Evolutionary conservation across 2,888 invertebrate species (phyloP).

Genomic region (Scaptomyza reducta): DNA sequence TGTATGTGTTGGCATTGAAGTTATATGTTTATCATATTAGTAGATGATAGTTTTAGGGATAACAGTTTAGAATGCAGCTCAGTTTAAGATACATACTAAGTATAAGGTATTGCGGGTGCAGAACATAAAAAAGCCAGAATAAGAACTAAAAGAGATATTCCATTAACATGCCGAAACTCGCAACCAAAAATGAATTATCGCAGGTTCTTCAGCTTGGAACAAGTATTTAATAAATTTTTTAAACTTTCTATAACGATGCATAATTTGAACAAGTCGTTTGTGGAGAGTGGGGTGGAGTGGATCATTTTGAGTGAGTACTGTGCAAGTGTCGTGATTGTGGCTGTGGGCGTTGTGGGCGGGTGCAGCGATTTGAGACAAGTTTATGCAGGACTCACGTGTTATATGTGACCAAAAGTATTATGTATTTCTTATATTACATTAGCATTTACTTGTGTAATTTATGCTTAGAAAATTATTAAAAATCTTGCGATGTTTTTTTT

Average conservation of each 20-base stretch:
- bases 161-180: constrained; percentile 41
- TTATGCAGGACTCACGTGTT: constrained; percentile 76
- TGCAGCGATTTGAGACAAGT: constrained; percentile 76
- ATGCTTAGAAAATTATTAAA: constrained; percentile 62
- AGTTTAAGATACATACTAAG: constrained; percentile 33
- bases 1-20: constrained; percentile 31
- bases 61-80: constrained; percentile 41
- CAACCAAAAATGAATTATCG: constrained; percentile 20
- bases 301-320: constrained; percentile 37
- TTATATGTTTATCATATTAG: constrained; percentile 28
- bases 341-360: constrained; percentile 52
- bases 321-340: constrained; percentile 70
- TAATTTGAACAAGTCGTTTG: constrained; percentile 25
- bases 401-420: constrained; percentile 69
- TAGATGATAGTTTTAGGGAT: constrained; percentile 22
- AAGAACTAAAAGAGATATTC: constrained; percentile 22
- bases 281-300: constrained; percentile 20
- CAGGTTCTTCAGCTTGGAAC: constrained; percentile 7
- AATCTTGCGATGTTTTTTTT: constrained; percentile 39
- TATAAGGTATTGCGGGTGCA: constrained; percentile 46
- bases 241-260: constrained; percentile 25
- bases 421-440: constrained; percentile 43
- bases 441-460: constrained; percentile 56
- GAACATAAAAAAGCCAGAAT: constrained; percentile 72
- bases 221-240: neutral